A percentile compares a stretch with the other conserved stretches of the same genome.
phyloP scores from a whole-genome alignment of 2,888 invertebrate species.

The Chrysolina americana region DNA sequence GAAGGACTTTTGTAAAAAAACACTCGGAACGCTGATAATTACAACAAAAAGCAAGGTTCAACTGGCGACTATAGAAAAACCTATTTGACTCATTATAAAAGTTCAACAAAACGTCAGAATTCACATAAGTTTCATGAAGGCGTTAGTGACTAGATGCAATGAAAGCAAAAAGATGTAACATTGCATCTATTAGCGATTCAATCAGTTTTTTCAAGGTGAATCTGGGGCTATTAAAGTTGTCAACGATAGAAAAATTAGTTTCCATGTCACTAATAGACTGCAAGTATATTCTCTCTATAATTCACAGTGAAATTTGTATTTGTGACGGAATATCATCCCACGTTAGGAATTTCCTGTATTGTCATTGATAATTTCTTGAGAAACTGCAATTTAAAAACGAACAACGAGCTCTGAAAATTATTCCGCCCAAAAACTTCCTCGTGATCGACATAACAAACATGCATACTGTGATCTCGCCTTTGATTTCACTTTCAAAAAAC shows the following conservation, averaged over 20 bases:
- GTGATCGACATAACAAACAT: constrained; percentile 20
- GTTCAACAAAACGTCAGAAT: too few relatives aligned
- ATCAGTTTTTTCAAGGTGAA: not conserved
- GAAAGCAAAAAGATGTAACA: not conserved
- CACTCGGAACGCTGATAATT: too few relatives aligned
- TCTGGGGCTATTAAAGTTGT: not conserved
- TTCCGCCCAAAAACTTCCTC: constrained; percentile 33
- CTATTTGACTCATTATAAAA: too few relatives aligned
- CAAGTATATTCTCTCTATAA: not conserved
- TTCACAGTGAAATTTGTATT: not conserved
- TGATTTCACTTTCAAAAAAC: constrained; percentile 20
- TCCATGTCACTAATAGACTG: not conserved
- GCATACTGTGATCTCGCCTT: constrained; percentile 14
- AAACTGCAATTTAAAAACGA: constrained; percentile 13
- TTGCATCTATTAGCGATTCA: not conserved
- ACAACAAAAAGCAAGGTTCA: too few relatives aligned
- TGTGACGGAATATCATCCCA: not conserved
- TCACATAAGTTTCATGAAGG: not conserved
- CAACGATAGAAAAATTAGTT: not conserved
- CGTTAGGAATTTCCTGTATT: not conserved
- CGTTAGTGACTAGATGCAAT: not conserved
- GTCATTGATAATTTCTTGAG: constrained; percentile 9
- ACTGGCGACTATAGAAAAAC: too few relatives aligned
- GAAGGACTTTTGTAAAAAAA: too few relatives aligned
- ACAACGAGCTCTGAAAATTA: constrained; percentile 19